Evolutionary conservation across 35 echinoderm and acorn worm genomes (phyloP), one percentile per base, ranked within the genome.

Genomic region (Apostichopus californicus): DNA sequence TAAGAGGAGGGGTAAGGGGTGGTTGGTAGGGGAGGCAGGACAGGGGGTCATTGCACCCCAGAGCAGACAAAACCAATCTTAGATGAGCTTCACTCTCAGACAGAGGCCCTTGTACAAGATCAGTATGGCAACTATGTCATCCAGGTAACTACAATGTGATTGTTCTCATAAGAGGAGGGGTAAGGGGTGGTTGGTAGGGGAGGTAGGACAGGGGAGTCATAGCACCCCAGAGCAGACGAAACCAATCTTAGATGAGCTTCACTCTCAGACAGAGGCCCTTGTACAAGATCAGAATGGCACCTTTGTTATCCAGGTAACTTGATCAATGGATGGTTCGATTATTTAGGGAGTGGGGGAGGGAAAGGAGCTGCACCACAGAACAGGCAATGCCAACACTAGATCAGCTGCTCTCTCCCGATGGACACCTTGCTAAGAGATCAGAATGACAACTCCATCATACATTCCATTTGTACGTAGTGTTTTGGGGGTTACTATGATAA

Each of bases 71-170:
- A 96, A 77, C 97, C 97, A 5, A 92, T 99, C 20, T 93, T 99
- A 55, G 97, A 99, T 57, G 97, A 99, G 56, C 92, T 99, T 6
- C 97, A 99, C 86, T 88, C 96, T 23, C 95, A 99, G 68, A 99
- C 97, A 14, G 97, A 99, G 78, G 86, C 90, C 86, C 90, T 99
- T 24, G 97, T 99, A 17, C 97, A 99, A 77, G 97, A 99, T 77
- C 97, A 99, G 85, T 96, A 99, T 94, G 97, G 97, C 53, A 99
- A 96, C 93, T 99, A 99, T 94, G 97, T 99, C 57, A 99, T 99
- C 79, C 97, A 99, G 97, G 97, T 99, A 92, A 95, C 79, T 64
- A 9, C 28, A 34, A 34, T 34, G 28, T 34, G 28, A 34, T 34
- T 34, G 28, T 34, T 2, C 28, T 2, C 28, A 34, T 34, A 34